phyloP scores from a whole-genome alignment of 2,888 invertebrate species.

The Campoplex capitator region DNA sequence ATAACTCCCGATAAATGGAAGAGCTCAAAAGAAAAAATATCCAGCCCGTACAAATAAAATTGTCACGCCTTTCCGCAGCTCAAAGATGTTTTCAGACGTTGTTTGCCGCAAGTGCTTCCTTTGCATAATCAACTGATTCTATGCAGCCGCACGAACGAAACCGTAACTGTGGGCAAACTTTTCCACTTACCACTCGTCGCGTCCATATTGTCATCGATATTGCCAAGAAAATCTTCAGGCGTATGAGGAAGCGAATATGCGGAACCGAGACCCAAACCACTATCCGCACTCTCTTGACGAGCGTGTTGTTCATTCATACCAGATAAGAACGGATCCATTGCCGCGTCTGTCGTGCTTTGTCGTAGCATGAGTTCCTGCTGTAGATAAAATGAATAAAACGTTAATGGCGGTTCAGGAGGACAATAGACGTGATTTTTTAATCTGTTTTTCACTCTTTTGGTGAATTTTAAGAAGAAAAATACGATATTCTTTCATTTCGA shows the following conservation, averaged over 20 bases:
- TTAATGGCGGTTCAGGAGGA: not conserved
- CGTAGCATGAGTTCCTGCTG: slow-evolving; percentile 91
- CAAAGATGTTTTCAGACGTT: no score
- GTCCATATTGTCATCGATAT: slow-evolving; percentile 96
- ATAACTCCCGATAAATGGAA: not conserved
- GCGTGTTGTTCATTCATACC: slow-evolving; percentile 93
- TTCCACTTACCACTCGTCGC: slow-evolving; percentile 89
- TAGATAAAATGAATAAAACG: slow-evolving; percentile 30
- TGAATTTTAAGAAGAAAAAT: not conserved
- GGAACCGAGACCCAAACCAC: slow-evolving; percentile 95
- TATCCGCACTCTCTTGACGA: slow-evolving; percentile 97
- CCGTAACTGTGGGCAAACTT: not conserved
- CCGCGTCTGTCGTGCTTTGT: slow-evolving; percentile 88
- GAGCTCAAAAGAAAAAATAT: not conserved
- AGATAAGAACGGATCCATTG: slow-evolving; percentile 92
- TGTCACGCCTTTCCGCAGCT: no score
- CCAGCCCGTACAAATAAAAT: not conserved
- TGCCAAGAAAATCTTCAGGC: slow-evolving; percentile 95
- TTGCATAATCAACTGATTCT: no score
- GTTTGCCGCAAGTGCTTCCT: no score
- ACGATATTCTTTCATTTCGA: not conserved
- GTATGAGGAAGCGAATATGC: slow-evolving; percentile 96
- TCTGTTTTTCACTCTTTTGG: not conserved
- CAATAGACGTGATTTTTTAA: not conserved
- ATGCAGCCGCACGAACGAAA: no score